A percentile compares a stretch with the other conserved stretches of the same genome.
phyloP scores from a whole-genome alignment of 2,888 invertebrate genomes.

The Pterobdella sp. region DNA sequence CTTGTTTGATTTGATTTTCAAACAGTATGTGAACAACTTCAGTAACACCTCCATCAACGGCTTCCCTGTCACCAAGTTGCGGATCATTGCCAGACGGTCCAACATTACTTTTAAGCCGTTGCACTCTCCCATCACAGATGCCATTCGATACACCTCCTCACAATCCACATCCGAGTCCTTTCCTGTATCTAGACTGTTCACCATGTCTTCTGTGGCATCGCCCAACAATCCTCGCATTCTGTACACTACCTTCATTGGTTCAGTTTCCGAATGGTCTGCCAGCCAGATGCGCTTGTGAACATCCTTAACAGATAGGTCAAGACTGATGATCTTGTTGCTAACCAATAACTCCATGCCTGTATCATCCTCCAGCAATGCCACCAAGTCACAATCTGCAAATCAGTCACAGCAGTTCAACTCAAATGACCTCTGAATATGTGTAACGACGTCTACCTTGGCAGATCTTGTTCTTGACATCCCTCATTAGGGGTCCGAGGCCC shows the following conservation, averaged over 20 bases:
- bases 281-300: constrained; percentile 57
- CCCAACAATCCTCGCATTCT: constrained; percentile 93
- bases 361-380: constrained; percentile 89
- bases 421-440: no score
- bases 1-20: constrained; percentile 76
- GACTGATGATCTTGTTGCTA: constrained; percentile 92
- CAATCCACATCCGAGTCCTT: constrained; percentile 80
- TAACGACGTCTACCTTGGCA: constrained; percentile 47
- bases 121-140: constrained; percentile 73
- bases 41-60: constrained; percentile 79
- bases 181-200: constrained; percentile 80
- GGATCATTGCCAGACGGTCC: constrained; percentile 68
- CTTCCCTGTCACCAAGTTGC: constrained; percentile 75
- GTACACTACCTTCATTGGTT: constrained; percentile 93
- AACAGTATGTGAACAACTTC: constrained; percentile 78
- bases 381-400: constrained; percentile 77
- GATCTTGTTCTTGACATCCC: constrained; percentile 97
- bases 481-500: constrained; percentile 91
- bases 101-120: constrained; percentile 62
- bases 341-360: constrained; percentile 72
- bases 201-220: constrained; percentile 97
- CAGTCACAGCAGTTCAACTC: no score
- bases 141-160: constrained; percentile 85
- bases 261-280: constrained; percentile 61
- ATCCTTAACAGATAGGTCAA: constrained; percentile 86